Conservation (phyloP, 2,113 vertebrate genomes). For the Mesembrinibis cayennensis region DNA sequence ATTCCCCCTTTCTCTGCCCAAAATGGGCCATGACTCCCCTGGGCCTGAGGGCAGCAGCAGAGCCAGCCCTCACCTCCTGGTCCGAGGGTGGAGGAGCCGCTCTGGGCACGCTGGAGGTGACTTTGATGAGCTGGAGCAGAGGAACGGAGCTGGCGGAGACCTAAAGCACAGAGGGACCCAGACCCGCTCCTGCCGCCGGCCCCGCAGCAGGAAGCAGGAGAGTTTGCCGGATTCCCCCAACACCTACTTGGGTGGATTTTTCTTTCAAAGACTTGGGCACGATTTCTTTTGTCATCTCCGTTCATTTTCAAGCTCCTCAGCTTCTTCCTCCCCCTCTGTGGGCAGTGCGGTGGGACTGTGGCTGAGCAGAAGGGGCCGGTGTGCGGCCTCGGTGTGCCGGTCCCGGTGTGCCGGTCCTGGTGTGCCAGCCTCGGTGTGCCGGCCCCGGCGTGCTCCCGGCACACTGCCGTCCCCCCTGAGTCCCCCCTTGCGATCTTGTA, state of each 20-base stretch:
- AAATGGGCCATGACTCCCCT: not conserved
- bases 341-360: not conserved
- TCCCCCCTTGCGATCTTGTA: constrained; percentile 6
- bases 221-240: not conserved
- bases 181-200: not conserved
- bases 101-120: not conserved
- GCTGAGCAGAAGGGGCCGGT: not conserved
- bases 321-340: not conserved
- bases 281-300: not conserved
- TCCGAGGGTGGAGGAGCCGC: not conserved
- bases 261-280: not conserved
- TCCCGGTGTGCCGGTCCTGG: not conserved
- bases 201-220: not conserved
- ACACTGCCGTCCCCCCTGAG: not conserved
- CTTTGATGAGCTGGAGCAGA: not conserved
- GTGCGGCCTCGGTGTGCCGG: not conserved
- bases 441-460: not conserved
- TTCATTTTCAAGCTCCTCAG: not conserved
- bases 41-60: not conserved
- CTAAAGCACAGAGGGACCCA: not conserved
- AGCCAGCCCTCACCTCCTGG: not conserved
- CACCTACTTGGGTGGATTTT: not conserved
- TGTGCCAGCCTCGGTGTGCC: not conserved
- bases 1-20: constrained; percentile 2
- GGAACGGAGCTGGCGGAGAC: not conserved